Base-by-base conservation (phyloP, 2,888 invertebrate genomes). In the Thereva nobilitata region DNA sequence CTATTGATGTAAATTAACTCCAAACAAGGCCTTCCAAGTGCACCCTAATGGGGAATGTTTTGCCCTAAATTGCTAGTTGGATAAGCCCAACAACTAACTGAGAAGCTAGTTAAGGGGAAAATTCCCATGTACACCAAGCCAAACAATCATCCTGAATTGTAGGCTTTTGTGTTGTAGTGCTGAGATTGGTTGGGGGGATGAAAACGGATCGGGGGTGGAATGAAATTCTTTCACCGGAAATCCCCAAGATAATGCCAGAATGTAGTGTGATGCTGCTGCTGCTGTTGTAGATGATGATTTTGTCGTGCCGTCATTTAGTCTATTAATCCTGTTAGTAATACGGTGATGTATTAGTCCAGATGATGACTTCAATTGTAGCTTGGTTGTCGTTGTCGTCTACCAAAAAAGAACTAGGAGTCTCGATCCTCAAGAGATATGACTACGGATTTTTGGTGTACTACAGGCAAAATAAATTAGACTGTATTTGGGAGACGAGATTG, bases 1-100 rank as follows among this genome's bases (percentile, higher is more conserved):
- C 64, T 64, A 53, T 64, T 53, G 44, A 64, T 64, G 64, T 64
- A 64, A 59, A 59, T 59, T 59, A 49, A 49, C 59, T 59, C 49
- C n/a, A 45, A 59, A 59, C 59, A 38, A 59, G 59, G 59, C 59
- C 49, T 40, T 23, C 23, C 7, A 59, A 59, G 40, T 59, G 59
- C 59, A 59, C 38, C 3, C 47, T 35, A 47, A 9, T 47, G 9
- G 37, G 53, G 40, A 23, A 23, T 23, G 23, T 23, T 23, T 6
- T 53, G 37, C 53, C 10, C n/a, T 49, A 49, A 10, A 49, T 49
- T 6, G 38, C 38, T 37, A 23, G 23, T 23, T 23, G 23, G 2
- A 23, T 23, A 23, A 23, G 23, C 23, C 23, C 23, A 23, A 38
- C 53, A 37, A 49, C 12, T 7, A n/a, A 7, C 38, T 53, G 37